Base-by-base conservation (phyloP, 2,797 vertebrate genomes). In the Brachymystax lenok region DNA sequence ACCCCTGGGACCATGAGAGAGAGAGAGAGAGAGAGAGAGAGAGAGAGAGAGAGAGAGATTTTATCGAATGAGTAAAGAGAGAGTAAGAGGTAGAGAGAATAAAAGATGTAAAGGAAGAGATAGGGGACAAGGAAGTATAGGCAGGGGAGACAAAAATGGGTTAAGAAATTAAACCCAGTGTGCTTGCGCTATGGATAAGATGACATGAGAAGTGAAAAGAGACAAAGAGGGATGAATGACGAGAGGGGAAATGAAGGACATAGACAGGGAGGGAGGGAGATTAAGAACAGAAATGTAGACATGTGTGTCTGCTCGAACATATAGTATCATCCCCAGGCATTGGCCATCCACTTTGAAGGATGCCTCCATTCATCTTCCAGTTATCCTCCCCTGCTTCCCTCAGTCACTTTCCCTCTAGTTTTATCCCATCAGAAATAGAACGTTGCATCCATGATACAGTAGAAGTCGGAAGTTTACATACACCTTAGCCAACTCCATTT, bases 1-100 rank as follows among this genome's bases (percentile, higher is more conserved):
- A 88, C 86, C 93, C 91, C 84, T 78, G 89, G 90, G 92, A 92
- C 61, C 59, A 67, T 40, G 13, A 8, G 27, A 28, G 69, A 80
- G 50, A 77, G 30, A 83, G 79, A 84, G 82, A 40, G 30, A 10
- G 24, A 30, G 69, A 51, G 82, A 51, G 59, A 69, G 72, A 75
- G 76, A 4, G 19, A 77, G 83, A 35, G 79, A 89, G 81, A 78
- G 81, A 79, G 80, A 78, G 40, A 35, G 28, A 79, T 54, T 54
- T 54, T 16, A 8, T 19, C 67, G 33, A 75, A 7, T 63, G 73
- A 10, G 72, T 46, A 19, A 33, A 79, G 19, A 30, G 30, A 21
- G 69, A 70, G 12, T 35, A 12, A 64, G 67, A 12, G 66, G 71
- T 73, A 35, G 3, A 59, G 54, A 78, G 21, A 46, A 35, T 19